Base-by-base conservation (phyloP, 1,140 invertebrate species). In the Hylyphantes graminicola region DNA sequence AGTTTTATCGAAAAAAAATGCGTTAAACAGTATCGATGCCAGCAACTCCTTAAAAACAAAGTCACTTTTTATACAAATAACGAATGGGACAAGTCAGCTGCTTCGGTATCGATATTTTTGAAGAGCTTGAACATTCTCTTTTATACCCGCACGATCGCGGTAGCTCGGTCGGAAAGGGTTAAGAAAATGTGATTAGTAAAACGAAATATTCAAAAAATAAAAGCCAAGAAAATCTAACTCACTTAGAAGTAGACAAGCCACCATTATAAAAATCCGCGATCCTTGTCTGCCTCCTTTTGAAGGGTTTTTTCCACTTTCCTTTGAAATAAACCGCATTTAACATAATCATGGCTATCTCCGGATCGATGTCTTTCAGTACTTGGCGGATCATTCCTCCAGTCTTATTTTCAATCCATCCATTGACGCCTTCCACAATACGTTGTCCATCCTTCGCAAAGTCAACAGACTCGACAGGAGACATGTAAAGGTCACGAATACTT, bases 191-290 rank as follows among this genome's bases (percentile, higher is more conserved):
- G 0, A 35, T 0, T 3, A 48, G 8, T 35, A 67, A 13, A 9
- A 67, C 10, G 15, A 35, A 48, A 67, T 21, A n/a, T 5, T 7
- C 7, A 65, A 65, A 19, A 7, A 67, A 67, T 35, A 19, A 67
- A 19, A 6, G 0, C 10, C n/a, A 64, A 64, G 10, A 11, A 19
- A 7, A 13, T 59, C n/a, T 59, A 7, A 93, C 93, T 19, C 91
- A 88, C 0, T 93, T 92, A 0, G 93, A 91, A 85, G 94, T 94
- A 90, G 97, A 96, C 53, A 88, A 87, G 0, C 87, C 64, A 1
- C 85, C 86, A 17, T 55, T 74, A 15, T 68, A 87, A 79, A 88
- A 88, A 48, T 79, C 9, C 67, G 72, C 51, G 3, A 13, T 11
- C 0, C 10, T 0, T n/a, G 88, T 88, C 11, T 19, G 12, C 2